These are phyloP conservation scores for Palythoa grandis DNA, from an alignment of 92 coral and sea anemone genomes.

Conservation along the genomic window DNA sequence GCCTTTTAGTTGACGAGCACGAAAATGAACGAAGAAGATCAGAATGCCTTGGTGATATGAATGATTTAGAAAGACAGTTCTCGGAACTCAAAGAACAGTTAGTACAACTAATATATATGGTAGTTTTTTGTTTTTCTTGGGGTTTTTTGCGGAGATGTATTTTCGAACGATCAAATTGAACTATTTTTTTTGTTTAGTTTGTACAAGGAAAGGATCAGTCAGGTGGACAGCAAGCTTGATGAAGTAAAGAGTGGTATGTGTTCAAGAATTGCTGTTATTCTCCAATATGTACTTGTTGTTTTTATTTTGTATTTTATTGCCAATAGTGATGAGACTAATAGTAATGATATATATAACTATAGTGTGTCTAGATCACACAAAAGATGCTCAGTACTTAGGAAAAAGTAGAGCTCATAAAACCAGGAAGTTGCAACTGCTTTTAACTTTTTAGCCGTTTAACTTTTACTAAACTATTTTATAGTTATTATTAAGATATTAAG, in stretches of 20 bases:
- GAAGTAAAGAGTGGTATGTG: constrained; percentile 82
- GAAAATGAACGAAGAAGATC: constrained; percentile 92
- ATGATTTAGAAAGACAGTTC: constrained; percentile 95
- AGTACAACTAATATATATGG: constrained; percentile 24
- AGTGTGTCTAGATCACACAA: too few relatives aligned
- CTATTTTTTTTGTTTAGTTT: constrained; percentile 56
- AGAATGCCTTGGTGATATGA: constrained; percentile 95
- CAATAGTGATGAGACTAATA: too few relatives aligned
- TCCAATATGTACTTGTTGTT: too few relatives aligned
- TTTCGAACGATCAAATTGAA: not conserved
- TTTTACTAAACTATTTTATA: too few relatives aligned
- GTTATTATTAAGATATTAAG: not conserved
- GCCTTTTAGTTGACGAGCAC: constrained; percentile 82
- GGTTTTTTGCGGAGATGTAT: not conserved
- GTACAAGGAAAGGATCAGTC: constrained; percentile 88
- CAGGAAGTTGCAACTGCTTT: too few relatives aligned
- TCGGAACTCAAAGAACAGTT: constrained; percentile 96
- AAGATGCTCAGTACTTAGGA: too few relatives aligned
- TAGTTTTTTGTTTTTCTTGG: not conserved
- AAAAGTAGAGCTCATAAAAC: too few relatives aligned
- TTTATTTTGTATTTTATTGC: too few relatives aligned
- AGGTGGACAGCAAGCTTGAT: constrained; percentile 91
- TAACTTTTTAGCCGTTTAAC: too few relatives aligned
- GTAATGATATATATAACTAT: too few relatives aligned
- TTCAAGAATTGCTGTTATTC: not conserved